These are phyloP conservation scores for Neoarius graeffei DNA, from an alignment of 2,113 vertebrate genomes.

Conservation along the genomic window DNA sequence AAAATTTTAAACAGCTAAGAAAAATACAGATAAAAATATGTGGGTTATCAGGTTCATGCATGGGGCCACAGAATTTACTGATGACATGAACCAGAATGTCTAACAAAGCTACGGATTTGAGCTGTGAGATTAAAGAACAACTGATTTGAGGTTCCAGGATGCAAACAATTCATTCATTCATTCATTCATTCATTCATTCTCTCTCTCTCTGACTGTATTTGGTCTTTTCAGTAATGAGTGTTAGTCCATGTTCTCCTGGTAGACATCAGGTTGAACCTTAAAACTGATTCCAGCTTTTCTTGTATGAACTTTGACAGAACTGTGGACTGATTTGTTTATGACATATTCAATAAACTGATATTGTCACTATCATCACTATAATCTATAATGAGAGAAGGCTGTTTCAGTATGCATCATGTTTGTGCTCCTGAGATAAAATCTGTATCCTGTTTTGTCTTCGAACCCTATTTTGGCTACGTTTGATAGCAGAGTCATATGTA, in stretches of 20 bases:
- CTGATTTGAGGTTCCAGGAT: background rate
- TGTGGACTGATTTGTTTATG: background rate
- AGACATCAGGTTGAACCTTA: background rate
- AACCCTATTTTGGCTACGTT: background rate
- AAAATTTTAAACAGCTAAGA: no score
- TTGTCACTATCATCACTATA: background rate
- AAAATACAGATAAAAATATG: no score
- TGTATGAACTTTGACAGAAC: background rate
- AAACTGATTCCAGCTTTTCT: background rate
- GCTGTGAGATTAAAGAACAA: background rate
- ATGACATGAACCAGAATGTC: no score
- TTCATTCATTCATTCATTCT: no score
- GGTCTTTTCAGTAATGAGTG: no score
- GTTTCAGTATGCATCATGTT: background rate
- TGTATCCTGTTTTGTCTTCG: background rate
- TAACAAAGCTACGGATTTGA: no score
- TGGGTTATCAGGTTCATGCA: no score
- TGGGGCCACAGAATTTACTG: no score
- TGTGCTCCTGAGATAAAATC: background rate
- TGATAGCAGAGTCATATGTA: background rate
- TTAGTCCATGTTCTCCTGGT: background rate
- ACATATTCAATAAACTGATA: background rate
- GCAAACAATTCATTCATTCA: no score
- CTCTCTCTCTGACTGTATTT: no score
- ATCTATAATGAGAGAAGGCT: background rate